These are phyloP conservation scores for Anniella stebbinsi DNA, from an alignment of 2,797 vertebrate species.

Conservation along the genomic window DNA sequence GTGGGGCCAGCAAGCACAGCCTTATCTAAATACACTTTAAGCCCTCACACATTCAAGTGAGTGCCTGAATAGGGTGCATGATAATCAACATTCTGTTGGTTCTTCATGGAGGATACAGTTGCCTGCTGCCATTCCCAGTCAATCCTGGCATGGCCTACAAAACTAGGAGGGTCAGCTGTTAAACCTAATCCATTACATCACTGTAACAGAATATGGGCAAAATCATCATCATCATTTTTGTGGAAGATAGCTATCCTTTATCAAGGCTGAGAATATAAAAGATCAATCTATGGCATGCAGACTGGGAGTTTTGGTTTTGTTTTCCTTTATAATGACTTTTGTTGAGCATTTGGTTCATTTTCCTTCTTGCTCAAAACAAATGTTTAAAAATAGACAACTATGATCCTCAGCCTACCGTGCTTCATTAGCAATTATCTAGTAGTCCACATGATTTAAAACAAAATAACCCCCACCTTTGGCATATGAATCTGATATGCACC, in stretches of 20 bases:
- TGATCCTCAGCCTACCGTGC: neutral
- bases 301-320: neutral
- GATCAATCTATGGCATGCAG: neutral
- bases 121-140: too few relatives aligned
- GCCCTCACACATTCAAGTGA: too few relatives aligned
- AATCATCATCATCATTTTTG: neutral
- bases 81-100: too few relatives aligned
- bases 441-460: neutral
- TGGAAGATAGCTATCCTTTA: neutral
- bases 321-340: neutral
- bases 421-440: constrained; percentile 7
- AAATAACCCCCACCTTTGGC: neutral
- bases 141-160: too few relatives aligned
- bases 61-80: too few relatives aligned
- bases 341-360: neutral
- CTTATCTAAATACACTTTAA: too few relatives aligned
- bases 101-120: too few relatives aligned
- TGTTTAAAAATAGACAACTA: neutral
- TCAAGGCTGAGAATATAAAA: neutral
- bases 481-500: neutral
- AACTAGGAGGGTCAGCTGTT: too few relatives aligned
- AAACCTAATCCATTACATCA: neutral
- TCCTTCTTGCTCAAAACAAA: neutral
- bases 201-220: neutral
- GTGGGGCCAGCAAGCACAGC: too few relatives aligned